These are phyloP conservation scores for Theretra japonica DNA, from an alignment of 2,888 invertebrate species.

Conservation along the genomic window DNA sequence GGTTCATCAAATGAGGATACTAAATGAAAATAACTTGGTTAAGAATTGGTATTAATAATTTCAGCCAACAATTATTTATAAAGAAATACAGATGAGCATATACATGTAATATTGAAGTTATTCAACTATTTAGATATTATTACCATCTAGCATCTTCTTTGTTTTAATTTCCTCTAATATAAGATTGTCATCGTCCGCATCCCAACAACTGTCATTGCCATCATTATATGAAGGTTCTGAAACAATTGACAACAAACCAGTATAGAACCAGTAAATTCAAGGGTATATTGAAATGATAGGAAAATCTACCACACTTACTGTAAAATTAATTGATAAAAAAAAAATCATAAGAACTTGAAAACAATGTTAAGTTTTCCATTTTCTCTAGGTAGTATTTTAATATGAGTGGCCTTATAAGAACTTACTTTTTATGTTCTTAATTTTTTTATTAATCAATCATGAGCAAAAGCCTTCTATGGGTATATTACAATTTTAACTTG, in stretches of 20 bases:
- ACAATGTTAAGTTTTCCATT: too few relatives aligned
- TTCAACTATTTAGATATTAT: slow-evolving; percentile 15
- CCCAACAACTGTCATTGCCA: slow-evolving; percentile 65
- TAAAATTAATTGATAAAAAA: too few relatives aligned
- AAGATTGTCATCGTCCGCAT: slow-evolving; percentile 71
- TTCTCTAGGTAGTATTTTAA: too few relatives aligned
- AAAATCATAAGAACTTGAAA: too few relatives aligned
- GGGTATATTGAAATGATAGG: too few relatives aligned
- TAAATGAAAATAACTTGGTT: not conserved
- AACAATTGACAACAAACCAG: slow-evolving; percentile 42
- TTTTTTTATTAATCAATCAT: too few relatives aligned
- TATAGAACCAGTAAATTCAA: not conserved
- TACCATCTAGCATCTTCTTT: slow-evolving; percentile 49
- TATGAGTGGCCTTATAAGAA: too few relatives aligned
- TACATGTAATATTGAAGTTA: too few relatives aligned
- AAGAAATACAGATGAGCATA: not conserved
- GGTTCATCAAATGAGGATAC: slow-evolving; percentile 31
- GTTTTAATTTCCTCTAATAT: slow-evolving; percentile 56
- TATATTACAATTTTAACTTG: too few relatives aligned
- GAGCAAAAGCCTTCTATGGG: too few relatives aligned
- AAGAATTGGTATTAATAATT: not conserved
- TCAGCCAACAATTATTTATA: not conserved
- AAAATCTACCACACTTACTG: too few relatives aligned
- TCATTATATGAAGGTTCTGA: slow-evolving; percentile 58
- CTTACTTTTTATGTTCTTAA: too few relatives aligned